A percentile compares a stretch with the other conserved stretches of the same genome.
phyloP scores from a whole-genome alignment of 2,113 vertebrate genomes.

The Erpornis zantholeuca region DNA sequence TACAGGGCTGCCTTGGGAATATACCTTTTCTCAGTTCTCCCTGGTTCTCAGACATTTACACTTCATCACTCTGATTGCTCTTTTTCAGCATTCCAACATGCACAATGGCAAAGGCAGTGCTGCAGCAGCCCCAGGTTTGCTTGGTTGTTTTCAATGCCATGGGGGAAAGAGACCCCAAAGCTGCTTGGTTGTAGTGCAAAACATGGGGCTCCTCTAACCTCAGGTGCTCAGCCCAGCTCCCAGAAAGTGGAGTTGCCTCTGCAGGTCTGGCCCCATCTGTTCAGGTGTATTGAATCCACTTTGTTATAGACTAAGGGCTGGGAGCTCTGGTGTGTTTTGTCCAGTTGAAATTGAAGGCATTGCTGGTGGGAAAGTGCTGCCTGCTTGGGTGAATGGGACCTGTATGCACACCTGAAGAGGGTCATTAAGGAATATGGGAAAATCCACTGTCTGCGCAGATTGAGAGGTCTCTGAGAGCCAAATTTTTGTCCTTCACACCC shows the following conservation, averaged over 20 bases:
- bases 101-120: neutral
- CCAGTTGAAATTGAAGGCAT: accelerated
- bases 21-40: neutral
- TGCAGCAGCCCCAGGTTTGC: neutral
- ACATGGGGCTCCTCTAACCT: neutral
- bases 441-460: neutral
- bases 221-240: neutral
- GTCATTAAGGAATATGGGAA: neutral
- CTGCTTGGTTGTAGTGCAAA: neutral
- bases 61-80: neutral
- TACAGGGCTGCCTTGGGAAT: neutral
- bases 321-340: neutral
- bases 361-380: neutral
- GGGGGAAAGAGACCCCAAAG: neutral
- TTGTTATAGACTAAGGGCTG: neutral
- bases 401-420: neutral
- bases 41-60: neutral
- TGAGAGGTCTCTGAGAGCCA: neutral
- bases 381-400: neutral
- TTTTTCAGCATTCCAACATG: neutral
- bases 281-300: neutral
- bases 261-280: neutral
- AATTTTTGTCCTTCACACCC: neutral
- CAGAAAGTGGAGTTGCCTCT: neutral
- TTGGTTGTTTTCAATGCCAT: neutral